phyloP scores from a whole-genome alignment of 1,140 invertebrate genomes.

The Tetramorium alpestre region DNA sequence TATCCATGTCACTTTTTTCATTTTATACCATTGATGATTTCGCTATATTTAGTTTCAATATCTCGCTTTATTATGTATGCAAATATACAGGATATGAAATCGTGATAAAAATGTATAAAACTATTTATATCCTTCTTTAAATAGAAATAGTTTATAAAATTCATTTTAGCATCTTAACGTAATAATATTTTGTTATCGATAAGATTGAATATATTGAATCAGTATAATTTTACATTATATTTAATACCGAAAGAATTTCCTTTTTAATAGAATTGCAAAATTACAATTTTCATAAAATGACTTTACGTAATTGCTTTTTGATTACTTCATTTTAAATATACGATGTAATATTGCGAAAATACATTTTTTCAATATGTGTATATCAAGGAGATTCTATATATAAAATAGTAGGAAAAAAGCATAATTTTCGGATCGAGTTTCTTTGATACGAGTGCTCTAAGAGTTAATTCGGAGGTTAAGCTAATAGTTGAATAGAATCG shows the following conservation, averaged over 20 bases:
- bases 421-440: background rate
- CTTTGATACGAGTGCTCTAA: background rate
- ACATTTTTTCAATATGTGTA: background rate
- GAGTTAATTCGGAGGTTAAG: slow-evolving; percentile 2
- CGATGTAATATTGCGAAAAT: background rate
- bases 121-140: background rate
- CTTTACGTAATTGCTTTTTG: background rate
- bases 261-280: background rate
- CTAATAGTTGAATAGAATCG: background rate
- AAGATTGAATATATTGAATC: background rate
- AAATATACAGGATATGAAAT: background rate
- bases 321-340: slow-evolving; percentile 10
- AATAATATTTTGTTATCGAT: background rate
- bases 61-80: background rate
- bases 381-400: background rate
- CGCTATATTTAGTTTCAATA: background rate
- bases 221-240: background rate
- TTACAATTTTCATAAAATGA: background rate
- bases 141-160: background rate
- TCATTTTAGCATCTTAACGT: background rate
- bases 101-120: background rate
- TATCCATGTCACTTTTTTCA: background rate
- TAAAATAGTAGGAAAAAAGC: too few species aligned
- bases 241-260: background rate
- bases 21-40: background rate